phyloP scores from a whole-genome alignment of 2,888 invertebrate genomes.

The Chouioia cunea region DNA sequence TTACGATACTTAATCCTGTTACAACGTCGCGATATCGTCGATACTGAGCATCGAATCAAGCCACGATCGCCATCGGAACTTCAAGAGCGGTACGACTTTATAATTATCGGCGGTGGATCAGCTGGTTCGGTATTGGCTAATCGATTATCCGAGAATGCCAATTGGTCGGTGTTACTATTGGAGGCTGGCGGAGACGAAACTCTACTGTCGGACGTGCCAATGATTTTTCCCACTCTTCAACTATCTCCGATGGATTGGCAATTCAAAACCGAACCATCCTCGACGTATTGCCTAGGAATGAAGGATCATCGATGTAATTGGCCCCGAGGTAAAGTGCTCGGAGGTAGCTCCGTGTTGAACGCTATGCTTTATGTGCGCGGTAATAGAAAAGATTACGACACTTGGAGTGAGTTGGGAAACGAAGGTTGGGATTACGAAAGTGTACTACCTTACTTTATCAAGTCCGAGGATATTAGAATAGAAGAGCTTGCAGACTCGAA shows the following conservation, averaged over 20 bases:
- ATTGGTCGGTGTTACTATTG: conserved; percentile 80
- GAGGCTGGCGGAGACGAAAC: conserved; percentile 86
- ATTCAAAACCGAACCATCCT: conserved; percentile 81
- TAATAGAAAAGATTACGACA: conserved; percentile 85
- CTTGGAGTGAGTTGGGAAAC: conserved; percentile 84
- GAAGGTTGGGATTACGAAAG: conserved; percentile 84
- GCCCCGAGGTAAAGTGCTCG: conserved; percentile 69
- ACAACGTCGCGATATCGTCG: conserved; percentile 80
- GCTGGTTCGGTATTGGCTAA: conserved; percentile 86
- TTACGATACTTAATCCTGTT: conserved; percentile 76
- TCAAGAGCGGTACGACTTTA: conserved; percentile 79
- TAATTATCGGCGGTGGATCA: conserved; percentile 85
- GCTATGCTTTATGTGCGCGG: conserved; percentile 92
- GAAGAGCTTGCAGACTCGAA: conserved; percentile 72
- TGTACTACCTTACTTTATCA: conserved; percentile 82
- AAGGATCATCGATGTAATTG: conserved; percentile 65
- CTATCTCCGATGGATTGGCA: conserved; percentile 85
- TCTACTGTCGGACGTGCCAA: conserved; percentile 79
- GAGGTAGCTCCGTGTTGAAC: conserved; percentile 86
- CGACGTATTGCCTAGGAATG: conserved; percentile 74
- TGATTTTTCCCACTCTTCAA: conserved; percentile 80
- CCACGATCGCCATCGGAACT: conserved; percentile 72
- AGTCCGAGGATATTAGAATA: conserved; percentile 83
- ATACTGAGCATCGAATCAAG: conserved; percentile 74
- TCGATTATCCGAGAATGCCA: conserved; percentile 79